A percentile compares a stretch with the other conserved stretches of the same genome.
These are phyloP conservation scores for Lumbricus terrestris DNA, from an alignment of 2,888 invertebrate species.

Conservation along the genomic window DNA sequence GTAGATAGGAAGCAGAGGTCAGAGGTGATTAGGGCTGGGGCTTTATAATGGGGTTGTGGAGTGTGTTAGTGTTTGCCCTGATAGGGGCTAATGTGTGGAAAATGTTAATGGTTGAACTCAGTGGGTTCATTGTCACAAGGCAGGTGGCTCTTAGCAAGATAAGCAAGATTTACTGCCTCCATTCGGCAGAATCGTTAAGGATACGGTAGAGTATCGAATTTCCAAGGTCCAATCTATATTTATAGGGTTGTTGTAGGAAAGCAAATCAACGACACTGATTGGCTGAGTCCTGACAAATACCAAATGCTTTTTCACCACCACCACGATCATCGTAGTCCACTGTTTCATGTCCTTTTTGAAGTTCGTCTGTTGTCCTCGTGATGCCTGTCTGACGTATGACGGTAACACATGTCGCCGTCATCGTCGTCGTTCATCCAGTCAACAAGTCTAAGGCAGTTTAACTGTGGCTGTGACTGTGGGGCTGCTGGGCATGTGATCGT, in stretches of 20 bases:
- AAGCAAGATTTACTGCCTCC: not conserved
- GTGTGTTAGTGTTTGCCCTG: not conserved
- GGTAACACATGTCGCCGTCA: not conserved
- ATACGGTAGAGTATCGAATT: not conserved
- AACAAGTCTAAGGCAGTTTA: not conserved
- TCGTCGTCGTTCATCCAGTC: not conserved
- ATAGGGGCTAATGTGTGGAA: not conserved
- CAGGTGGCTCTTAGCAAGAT: not conserved
- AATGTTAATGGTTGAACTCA: not conserved
- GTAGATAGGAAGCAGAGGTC: not conserved
- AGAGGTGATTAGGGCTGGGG: not conserved
- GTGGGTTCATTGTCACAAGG: not conserved
- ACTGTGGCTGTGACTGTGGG: not conserved
- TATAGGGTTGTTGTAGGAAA: not conserved
- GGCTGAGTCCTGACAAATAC: not conserved
- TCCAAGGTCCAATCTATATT: not conserved
- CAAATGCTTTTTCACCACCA: not conserved
- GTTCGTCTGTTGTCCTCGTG: not conserved
- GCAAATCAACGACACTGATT: not conserved
- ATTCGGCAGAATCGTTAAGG: not conserved
- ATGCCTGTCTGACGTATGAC: not conserved
- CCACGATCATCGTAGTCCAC: too few relatives aligned
- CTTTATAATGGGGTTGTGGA: not conserved
- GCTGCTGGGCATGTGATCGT: not conserved
- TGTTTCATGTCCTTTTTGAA: too few relatives aligned